These are phyloP conservation scores for Progne subis DNA, from an alignment of 2,113 vertebrate species.

Conservation along the genomic window DNA sequence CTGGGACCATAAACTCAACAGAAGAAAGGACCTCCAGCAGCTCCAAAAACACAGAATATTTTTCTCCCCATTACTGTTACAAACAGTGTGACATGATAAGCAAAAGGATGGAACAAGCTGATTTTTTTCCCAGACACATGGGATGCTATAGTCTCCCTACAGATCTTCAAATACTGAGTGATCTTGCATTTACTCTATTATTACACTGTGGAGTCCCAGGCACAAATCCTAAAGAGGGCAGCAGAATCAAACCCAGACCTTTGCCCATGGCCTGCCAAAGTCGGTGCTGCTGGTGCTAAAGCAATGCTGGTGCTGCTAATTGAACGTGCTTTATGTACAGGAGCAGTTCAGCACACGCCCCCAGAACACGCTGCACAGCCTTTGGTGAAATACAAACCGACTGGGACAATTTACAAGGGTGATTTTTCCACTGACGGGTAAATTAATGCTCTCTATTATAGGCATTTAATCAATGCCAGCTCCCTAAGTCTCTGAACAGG, in stretches of 20 bases:
- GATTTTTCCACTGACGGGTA: slow-evolving; percentile 69
- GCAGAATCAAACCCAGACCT: slow-evolving; percentile 31
- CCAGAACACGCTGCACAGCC: background rate
- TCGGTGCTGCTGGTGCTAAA: background rate
- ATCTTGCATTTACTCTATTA: background rate
- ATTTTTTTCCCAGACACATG: background rate
- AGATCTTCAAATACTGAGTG: background rate
- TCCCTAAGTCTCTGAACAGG: slow-evolving; percentile 69
- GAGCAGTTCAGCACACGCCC: background rate
- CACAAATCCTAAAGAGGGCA: slow-evolving; percentile 42
- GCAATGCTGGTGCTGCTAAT: background rate
- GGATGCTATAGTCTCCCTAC: background rate
- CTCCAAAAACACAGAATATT: background rate
- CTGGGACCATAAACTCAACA: background rate
- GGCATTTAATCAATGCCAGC: slow-evolving; percentile 82
- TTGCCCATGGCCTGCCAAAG: background rate
- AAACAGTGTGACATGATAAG: background rate
- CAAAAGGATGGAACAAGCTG: background rate
- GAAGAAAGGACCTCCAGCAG: background rate
- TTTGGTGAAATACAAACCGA: slow-evolving; percentile 12
- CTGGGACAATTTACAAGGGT: slow-evolving; percentile 62
- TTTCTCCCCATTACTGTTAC: background rate
- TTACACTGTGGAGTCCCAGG: background rate
- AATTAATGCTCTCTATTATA: slow-evolving; percentile 81
- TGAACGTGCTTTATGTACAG: slow-evolving; percentile 3